These are phyloP conservation scores for Argynnis bischoffii DNA, from an alignment of 2,888 invertebrate species.

Conservation along the genomic window DNA sequence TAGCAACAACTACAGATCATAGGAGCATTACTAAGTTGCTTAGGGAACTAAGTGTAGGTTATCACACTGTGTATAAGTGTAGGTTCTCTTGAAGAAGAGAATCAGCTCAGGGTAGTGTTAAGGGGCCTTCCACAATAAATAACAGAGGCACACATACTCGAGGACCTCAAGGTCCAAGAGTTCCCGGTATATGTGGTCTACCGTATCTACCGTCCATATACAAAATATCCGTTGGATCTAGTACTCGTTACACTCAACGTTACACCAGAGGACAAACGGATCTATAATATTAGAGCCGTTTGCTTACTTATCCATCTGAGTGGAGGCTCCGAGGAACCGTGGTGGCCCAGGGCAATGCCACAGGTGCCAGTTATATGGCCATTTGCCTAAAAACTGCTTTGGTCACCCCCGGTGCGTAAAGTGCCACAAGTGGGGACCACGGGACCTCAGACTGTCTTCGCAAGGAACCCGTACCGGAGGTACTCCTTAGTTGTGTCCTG, in stretches of 20 bases:
- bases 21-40: background rate
- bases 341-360: too few species aligned
- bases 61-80: conserved; percentile 2
- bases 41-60: background rate
- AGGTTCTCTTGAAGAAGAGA: conserved; percentile 4
- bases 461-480: too few species aligned
- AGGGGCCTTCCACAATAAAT: conserved; percentile 2
- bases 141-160: background rate
- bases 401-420: too few species aligned
- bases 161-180: background rate
- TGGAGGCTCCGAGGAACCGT: too few species aligned
- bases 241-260: background rate
- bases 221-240: background rate
- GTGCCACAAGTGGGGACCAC: too few species aligned
- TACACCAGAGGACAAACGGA: conserved; percentile 7
- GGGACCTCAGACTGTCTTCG: too few species aligned
- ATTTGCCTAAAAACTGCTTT: too few species aligned
- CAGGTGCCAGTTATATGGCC: too few species aligned
- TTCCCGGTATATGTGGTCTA: background rate
- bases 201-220: background rate
- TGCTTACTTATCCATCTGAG: background rate
- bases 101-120: background rate
- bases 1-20: background rate
- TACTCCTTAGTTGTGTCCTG: too few species aligned
- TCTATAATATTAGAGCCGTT: background rate